Conservation (phyloP, 2,113 vertebrate species). For the Spilogale gracilis region DNA sequence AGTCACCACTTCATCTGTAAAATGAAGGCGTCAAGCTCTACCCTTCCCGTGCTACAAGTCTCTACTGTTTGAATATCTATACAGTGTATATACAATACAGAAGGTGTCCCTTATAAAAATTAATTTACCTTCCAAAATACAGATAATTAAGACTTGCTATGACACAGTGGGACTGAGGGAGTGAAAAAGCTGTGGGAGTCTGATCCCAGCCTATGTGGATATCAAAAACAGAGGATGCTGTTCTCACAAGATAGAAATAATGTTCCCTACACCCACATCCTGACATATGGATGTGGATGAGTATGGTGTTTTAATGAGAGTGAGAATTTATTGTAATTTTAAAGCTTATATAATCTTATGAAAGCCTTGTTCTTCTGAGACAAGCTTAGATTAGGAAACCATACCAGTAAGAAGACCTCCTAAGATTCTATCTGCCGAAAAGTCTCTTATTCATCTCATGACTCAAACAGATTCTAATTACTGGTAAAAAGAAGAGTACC, state of each 20-base stretch:
- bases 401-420: not conserved
- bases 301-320: slow-evolving; percentile 28
- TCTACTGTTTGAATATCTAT: not conserved
- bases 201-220: not conserved
- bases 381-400: slow-evolving; percentile 39
- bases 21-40: not conserved
- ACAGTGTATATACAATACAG: not conserved
- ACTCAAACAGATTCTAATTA: not conserved
- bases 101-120: slow-evolving; percentile 30
- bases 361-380: slow-evolving; percentile 45
- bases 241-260: slow-evolving; percentile 70
- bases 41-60: not conserved
- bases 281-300: slow-evolving; percentile 51
- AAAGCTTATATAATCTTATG: slow-evolving; percentile 50
- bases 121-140: not conserved
- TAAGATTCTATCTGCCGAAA: not conserved
- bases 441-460: not conserved
- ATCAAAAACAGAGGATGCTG: slow-evolving; percentile 22
- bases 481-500: not conserved
- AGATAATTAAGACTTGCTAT: slow-evolving; percentile 17
- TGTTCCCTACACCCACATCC: slow-evolving; percentile 52
- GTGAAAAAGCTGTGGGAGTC: not conserved
- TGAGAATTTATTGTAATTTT: slow-evolving; percentile 62
- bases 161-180: not conserved
- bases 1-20: not conserved